Base-by-base conservation (phyloP, 2,888 invertebrate species). In the Eristalinus sepulchralis region DNA sequence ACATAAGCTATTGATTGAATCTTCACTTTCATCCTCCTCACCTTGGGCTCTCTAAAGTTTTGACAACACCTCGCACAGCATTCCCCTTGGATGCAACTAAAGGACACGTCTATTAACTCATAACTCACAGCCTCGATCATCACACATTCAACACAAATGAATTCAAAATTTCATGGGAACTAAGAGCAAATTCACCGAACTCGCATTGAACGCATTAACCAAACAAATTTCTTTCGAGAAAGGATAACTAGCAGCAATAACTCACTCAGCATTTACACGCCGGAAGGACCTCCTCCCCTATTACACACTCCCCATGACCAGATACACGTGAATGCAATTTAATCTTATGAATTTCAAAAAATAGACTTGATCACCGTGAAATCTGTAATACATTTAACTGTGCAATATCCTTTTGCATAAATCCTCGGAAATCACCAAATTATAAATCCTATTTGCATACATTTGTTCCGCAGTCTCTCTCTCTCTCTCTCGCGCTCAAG, bases 361-460 rank as follows among this genome's bases (percentile, higher is more conserved):
- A 64, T 53, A 63, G 57, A 73, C 47, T 47, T 47, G 53, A 71
- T 67, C 62, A 83, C 78, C 86, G 55, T 86, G 79, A 86, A 86
- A 86, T 83, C 53, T 83, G 34, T 75, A 82, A 83, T 75, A 31
- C 62, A 71, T 83, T 47, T 47, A 79, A 79, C 73, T 83, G 67
- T 83, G 82, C 78, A 86, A 86, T 85, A 86, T 86, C 83, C 78
- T 75, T 63, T 60, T 6, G 59, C 36, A 77, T 86, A 82, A 82
- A 78, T 82, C 82, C 73, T 82, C 68, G 34, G 67, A 71, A 86
- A 86, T 75, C 82, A 75, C 73, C 73, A 73, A 76, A 67, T 86
- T 83, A 67, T 68, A 82, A 86, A 79, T 79, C 83, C 78, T 67
- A 86, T 86, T 86, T 86, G 86, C 86, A 86, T 86, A 83, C 86